phyloP scores from a whole-genome alignment of 2,888 invertebrate genomes.

The Keiferia lycopersicella region DNA sequence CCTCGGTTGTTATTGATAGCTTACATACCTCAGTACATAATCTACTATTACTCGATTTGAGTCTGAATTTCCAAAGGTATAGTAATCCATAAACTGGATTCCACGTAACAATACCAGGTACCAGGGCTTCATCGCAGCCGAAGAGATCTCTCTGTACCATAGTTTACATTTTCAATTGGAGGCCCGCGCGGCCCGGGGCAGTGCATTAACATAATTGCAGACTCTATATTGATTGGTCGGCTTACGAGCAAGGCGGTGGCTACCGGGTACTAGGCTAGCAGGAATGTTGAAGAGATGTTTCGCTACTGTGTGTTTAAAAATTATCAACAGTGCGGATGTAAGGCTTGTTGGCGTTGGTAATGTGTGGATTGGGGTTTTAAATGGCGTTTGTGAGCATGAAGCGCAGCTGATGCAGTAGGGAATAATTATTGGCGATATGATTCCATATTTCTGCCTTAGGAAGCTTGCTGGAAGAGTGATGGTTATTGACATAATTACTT shows the following conservation, averaged over 20 bases:
- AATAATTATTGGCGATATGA: too few species aligned
- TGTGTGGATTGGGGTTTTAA: neutral
- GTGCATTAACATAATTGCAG: constrained; percentile 78
- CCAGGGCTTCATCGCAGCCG: constrained; percentile 51
- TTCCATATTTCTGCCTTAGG: too few species aligned
- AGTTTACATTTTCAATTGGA: constrained; percentile 71
- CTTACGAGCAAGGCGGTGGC: constrained; percentile 33
- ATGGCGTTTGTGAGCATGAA: neutral
- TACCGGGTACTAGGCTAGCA: constrained; percentile 42
- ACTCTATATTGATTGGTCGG: constrained; percentile 70
- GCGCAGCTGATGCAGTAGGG: neutral
- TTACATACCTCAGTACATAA: too few species aligned
- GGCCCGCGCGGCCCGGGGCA: constrained; percentile 62
- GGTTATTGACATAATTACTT: too few species aligned
- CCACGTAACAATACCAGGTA: constrained; percentile 33
- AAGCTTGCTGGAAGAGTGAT: too few species aligned
- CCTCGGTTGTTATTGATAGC: too few species aligned
- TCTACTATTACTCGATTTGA: too few species aligned
- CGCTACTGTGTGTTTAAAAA: constrained; percentile 6
- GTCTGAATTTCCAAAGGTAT: neutral
- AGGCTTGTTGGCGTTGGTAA: constrained; percentile 8
- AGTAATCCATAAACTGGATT: neutral
- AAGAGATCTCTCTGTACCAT: constrained; percentile 48
- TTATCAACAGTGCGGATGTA: constrained; percentile 19
- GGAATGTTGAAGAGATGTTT: constrained; percentile 21